These are phyloP conservation scores for Sericinus montela DNA, from an alignment of 2,888 invertebrate species.

Conservation along the genomic window DNA sequence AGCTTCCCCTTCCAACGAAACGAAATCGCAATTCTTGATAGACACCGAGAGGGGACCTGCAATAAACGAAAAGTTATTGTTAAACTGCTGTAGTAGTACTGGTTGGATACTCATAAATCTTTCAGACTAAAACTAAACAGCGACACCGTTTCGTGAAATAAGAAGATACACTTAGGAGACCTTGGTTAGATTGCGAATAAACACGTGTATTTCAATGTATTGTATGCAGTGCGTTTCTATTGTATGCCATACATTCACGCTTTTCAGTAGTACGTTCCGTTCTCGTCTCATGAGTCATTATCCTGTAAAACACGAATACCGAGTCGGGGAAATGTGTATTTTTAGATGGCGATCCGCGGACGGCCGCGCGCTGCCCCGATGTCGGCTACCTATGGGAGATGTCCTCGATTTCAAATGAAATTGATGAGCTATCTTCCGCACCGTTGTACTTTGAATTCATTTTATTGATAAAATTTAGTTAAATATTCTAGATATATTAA, in stretches of 20 bases:
- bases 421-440: constrained; percentile 22
- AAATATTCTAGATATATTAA: not conserved
- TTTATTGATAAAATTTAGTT: not conserved
- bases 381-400: constrained; percentile 34
- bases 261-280: constrained; percentile 42
- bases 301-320: constrained; percentile 63
- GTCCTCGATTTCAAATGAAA: constrained; percentile 32
- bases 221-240: constrained; percentile 23
- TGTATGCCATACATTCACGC: constrained; percentile 40
- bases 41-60: constrained; percentile 81
- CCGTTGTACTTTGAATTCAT: constrained; percentile 4
- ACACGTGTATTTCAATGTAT: no score
- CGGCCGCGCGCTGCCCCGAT: constrained; percentile 36
- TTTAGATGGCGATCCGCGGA: constrained; percentile 62
- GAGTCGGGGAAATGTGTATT: constrained; percentile 69
- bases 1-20: constrained; percentile 80
- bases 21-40: constrained; percentile 77
- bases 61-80: constrained; percentile 26
- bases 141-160: no score
- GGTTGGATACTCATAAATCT: no score
- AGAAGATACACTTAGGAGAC: no score
- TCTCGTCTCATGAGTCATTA: constrained; percentile 64
- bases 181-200: no score
- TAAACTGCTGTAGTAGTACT: constrained; percentile 2
- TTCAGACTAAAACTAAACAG: no score